Evolutionary conservation across 1,140 invertebrate genomes (phyloP).

Genomic region (Pseudachorutes palmiensis): DNA sequence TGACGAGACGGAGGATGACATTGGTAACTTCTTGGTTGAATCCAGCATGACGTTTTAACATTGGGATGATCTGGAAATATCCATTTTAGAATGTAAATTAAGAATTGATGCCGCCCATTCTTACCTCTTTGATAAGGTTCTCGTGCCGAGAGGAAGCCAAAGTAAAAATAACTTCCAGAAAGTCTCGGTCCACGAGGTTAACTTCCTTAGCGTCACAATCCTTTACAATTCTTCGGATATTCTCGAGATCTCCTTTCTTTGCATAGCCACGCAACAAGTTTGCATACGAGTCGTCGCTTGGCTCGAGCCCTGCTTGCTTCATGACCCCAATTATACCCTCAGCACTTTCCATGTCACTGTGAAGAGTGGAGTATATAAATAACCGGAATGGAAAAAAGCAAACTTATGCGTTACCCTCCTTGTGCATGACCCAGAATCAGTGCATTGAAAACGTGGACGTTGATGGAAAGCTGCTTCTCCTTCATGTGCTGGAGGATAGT

Average conservation of each 20-base stretch:
- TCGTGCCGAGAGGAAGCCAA: constrained; percentile 55
- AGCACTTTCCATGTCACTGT: constrained; percentile 69
- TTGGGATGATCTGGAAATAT: constrained; percentile 46
- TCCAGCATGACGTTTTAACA: constrained; percentile 52
- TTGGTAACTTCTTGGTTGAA: constrained; percentile 67
- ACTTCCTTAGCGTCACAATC: constrained; percentile 57
- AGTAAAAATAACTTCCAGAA: constrained; percentile 60
- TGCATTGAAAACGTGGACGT: constrained; percentile 69
- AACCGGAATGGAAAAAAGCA: constrained; percentile 53
- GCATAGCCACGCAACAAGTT: constrained; percentile 65
- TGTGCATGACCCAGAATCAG: constrained; percentile 69
- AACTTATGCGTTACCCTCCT: constrained; percentile 48
- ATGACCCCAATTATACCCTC: constrained; percentile 65
- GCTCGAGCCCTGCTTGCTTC: constrained; percentile 62
- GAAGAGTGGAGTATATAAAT: constrained; percentile 55
- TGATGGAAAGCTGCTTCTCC: constrained; percentile 63
- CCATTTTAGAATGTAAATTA: constrained; percentile 41
- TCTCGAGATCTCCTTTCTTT: constrained; percentile 60
- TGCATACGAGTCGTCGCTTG: constrained; percentile 63
- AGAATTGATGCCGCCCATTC: constrained; percentile 46
- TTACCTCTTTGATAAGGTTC: constrained; percentile 51
- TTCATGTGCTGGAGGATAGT: constrained; percentile 73
- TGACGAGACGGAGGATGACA: constrained; percentile 58
- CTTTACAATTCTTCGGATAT: constrained; percentile 36
- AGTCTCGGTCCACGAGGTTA: constrained; percentile 56